Evolutionary conservation across 2,888 invertebrate genomes (phyloP).

Genomic region (Microplitis manilae): DNA sequence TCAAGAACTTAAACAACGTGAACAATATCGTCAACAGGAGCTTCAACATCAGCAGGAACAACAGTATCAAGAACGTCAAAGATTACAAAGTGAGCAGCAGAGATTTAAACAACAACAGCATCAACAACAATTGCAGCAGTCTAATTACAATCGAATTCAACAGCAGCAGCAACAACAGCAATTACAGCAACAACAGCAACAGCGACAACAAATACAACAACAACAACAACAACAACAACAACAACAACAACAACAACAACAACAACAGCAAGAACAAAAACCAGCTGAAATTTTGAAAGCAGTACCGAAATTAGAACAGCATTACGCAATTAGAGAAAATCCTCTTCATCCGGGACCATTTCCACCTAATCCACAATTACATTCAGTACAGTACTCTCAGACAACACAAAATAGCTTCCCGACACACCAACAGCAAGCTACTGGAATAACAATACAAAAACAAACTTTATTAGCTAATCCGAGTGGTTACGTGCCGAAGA

Average conservation of each 20-base stretch:
- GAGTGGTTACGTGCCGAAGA: slow-evolving; percentile 35
- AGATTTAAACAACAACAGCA: slow-evolving; percentile 58
- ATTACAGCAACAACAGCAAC: slow-evolving; percentile 47
- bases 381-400: slow-evolving; percentile 52
- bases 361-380: slow-evolving; percentile 61
- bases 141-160: slow-evolving; percentile 36
- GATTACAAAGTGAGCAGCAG: slow-evolving; percentile 50
- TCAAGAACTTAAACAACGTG: slow-evolving; percentile 64
- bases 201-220: slow-evolving; percentile 69
- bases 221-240: slow-evolving; percentile 57
- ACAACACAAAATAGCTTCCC: slow-evolving; percentile 73
- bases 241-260: slow-evolving; percentile 59
- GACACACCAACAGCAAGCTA: slow-evolving; percentile 53
- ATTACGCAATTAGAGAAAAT: slow-evolving; percentile 72
- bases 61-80: slow-evolving; percentile 55
- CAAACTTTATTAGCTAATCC: slow-evolving; percentile 39
- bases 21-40: slow-evolving; percentile 53
- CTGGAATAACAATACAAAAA: slow-evolving; percentile 38
- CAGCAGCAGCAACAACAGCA: slow-evolving; percentile 68
- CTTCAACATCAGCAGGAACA: slow-evolving; percentile 56
- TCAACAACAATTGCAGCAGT: slow-evolving; percentile 52
- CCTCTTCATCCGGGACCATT: slow-evolving; percentile 69
- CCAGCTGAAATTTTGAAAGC: slow-evolving; percentile 84
- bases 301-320: slow-evolving; percentile 86
- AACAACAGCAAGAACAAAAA: slow-evolving; percentile 63